These are phyloP conservation scores for Cataglyphis livida DNA, from an alignment of 2,888 invertebrate genomes.

Conservation along the genomic window DNA sequence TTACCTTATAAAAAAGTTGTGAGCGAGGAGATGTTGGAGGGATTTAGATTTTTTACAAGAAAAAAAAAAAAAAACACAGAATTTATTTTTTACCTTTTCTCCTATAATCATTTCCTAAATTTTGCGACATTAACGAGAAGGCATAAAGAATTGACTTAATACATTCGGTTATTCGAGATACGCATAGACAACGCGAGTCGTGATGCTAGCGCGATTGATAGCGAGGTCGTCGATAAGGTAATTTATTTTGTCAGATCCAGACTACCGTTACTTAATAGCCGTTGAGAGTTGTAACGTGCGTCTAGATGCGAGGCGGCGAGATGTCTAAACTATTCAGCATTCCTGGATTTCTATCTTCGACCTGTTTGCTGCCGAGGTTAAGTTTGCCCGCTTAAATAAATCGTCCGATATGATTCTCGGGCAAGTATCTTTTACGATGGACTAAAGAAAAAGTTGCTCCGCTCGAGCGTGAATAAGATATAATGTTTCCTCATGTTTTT, in stretches of 20 bases:
- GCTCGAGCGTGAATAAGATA: background rate
- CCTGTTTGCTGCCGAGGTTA: constrained; percentile 55
- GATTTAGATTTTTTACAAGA: background rate
- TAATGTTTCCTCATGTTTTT: background rate
- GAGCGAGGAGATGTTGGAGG: background rate
- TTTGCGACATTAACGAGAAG: background rate
- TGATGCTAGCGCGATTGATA: background rate
- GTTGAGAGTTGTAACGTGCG: constrained; percentile 58
- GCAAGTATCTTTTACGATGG: constrained; percentile 36
- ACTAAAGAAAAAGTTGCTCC: constrained; percentile 18
- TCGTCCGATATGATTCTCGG: constrained; percentile 58
- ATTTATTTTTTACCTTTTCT: background rate
- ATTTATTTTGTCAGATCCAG: constrained; percentile 59
- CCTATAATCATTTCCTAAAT: background rate
- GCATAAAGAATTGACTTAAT: background rate
- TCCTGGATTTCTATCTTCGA: constrained; percentile 58
- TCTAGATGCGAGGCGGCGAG: constrained; percentile 69
- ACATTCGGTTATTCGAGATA: background rate
- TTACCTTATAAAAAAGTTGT: background rate
- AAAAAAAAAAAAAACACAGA: background rate
- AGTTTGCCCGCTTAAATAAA: constrained; percentile 63
- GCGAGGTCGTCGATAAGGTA: constrained; percentile 64
- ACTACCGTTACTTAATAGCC: constrained; percentile 72
- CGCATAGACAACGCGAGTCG: too few relatives aligned
- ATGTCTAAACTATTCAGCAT: constrained; percentile 66